Percentiles rank a stretch among this genome's conserved stretches.
Conservation (phyloP, 2,797 vertebrate genomes). For the Crenichthys baileyi region DNA sequence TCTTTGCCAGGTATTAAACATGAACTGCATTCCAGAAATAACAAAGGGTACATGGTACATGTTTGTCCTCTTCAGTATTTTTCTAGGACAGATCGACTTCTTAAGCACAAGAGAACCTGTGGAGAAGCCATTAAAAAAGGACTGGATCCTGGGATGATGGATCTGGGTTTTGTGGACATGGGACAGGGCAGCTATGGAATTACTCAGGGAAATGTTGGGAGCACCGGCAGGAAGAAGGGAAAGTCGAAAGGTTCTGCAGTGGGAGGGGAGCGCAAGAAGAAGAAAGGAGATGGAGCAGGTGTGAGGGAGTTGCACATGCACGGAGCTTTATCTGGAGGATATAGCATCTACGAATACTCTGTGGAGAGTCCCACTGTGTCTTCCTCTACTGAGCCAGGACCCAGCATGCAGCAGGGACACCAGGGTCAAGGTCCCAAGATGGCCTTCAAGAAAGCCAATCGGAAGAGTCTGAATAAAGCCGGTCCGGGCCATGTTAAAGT, state of each 20-base stretch:
- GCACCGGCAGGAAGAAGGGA: constrained; percentile 87
- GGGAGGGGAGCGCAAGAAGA: constrained; percentile 88
- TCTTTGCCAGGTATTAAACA: not conserved
- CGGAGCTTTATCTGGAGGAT: constrained; percentile 76
- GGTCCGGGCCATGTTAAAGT: constrained; percentile 84
- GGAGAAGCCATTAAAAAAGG: constrained; percentile 93
- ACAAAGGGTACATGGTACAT: constrained; percentile 12
- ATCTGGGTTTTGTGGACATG: constrained; percentile 83
- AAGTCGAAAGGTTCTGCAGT: constrained; percentile 88
- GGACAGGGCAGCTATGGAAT: constrained; percentile 87
- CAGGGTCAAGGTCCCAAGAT: constrained; percentile 89
- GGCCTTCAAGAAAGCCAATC: constrained; percentile 91
- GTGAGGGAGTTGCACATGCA: constrained; percentile 64
- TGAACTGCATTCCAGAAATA: not conserved
- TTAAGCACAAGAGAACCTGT: constrained; percentile 99
- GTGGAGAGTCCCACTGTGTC: constrained; percentile 87
- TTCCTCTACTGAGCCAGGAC: constrained; percentile 83
- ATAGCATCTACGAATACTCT: constrained; percentile 87
- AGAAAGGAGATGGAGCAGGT: constrained; percentile 78
- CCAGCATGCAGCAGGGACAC: constrained; percentile 87
- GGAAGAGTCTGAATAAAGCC: constrained; percentile 86
- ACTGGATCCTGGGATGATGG: constrained; percentile 87
- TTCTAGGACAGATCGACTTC: constrained; percentile 96
- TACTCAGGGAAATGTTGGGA: constrained; percentile 92
- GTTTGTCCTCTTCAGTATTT: constrained; percentile 86